A percentile compares a stretch with the other conserved stretches of the same genome.
These are phyloP conservation scores for Oreocharis arfaki DNA, from an alignment of 2,113 vertebrate species.

Conservation along the genomic window DNA sequence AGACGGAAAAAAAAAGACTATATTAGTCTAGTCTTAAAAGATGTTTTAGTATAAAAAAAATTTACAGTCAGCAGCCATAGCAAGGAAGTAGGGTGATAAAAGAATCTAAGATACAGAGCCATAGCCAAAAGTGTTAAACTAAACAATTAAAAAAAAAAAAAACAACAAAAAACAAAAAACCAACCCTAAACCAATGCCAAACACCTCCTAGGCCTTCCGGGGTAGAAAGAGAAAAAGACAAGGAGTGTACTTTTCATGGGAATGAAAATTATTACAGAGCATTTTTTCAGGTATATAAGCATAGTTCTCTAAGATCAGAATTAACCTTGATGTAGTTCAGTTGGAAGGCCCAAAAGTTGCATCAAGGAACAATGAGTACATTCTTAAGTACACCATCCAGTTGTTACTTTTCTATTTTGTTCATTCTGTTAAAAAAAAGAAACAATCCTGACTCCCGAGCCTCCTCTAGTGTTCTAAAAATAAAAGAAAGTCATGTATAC, in stretches of 20 bases:
- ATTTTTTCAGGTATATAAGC: background rate
- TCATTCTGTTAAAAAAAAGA: background rate
- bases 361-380: background rate
- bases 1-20: background rate
- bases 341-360: background rate
- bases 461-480: conserved; percentile 37
- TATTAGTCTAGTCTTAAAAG: background rate
- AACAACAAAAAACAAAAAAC: too few relatives aligned
- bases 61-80: background rate
- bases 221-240: background rate
- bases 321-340: background rate
- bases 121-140: background rate
- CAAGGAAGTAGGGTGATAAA: background rate
- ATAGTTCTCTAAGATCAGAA: background rate
- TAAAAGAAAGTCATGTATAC: background rate
- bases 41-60: background rate
- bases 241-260: background rate
- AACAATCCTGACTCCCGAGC: conserved; percentile 18
- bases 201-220: background rate
- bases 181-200: background rate
- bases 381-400: background rate
- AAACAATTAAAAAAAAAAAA: background rate
- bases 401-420: background rate
- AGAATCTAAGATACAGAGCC: background rate
- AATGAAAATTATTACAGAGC: background rate